A percentile compares a stretch with the other conserved stretches of the same genome.
phyloP scores from a whole-genome alignment of 2,113 vertebrate genomes.

The Setophaga petechia region DNA sequence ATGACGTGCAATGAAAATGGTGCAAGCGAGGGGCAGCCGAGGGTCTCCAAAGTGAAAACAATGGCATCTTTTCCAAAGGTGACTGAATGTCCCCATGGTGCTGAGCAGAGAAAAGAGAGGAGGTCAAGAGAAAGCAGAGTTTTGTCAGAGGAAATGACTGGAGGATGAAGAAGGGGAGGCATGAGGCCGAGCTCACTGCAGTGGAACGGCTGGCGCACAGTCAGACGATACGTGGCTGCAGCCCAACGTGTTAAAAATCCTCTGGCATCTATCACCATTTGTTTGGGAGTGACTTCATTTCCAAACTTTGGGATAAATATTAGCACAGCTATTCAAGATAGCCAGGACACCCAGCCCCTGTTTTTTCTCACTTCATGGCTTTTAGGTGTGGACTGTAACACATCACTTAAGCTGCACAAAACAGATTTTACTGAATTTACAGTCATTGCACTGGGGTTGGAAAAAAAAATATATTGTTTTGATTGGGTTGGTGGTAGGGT shows the following conservation, averaged over 20 bases:
- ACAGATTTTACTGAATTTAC: conserved; percentile 14
- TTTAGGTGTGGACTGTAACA: conserved; percentile 52
- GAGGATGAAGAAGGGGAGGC: background rate
- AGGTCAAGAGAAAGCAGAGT: conserved; percentile 5
- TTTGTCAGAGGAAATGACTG: conserved; percentile 6
- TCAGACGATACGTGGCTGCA: conserved; percentile 28
- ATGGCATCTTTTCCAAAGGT: background rate
- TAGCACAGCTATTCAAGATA: conserved; percentile 13
- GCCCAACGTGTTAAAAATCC: conserved; percentile 22
- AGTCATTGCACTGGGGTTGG: background rate
- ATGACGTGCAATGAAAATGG: background rate
- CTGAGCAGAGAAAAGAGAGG: background rate
- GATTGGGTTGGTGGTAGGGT: conserved; percentile 1
- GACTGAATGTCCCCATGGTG: background rate
- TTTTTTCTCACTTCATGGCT: conserved; percentile 29
- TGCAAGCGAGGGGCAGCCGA: background rate
- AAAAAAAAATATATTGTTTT: conserved; percentile 30
- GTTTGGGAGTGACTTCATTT: conserved; percentile 41
- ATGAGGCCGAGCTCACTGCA: background rate
- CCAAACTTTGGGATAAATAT: conserved; percentile 34
- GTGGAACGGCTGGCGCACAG: background rate
- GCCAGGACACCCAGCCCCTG: conserved; percentile 22
- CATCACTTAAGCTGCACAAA: conserved; percentile 2
- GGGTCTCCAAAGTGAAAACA: background rate
- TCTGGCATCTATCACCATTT: conserved; percentile 22